Base-by-base conservation (phyloP, 2,113 vertebrate genomes). In the Drymodes brunneopygia region DNA sequence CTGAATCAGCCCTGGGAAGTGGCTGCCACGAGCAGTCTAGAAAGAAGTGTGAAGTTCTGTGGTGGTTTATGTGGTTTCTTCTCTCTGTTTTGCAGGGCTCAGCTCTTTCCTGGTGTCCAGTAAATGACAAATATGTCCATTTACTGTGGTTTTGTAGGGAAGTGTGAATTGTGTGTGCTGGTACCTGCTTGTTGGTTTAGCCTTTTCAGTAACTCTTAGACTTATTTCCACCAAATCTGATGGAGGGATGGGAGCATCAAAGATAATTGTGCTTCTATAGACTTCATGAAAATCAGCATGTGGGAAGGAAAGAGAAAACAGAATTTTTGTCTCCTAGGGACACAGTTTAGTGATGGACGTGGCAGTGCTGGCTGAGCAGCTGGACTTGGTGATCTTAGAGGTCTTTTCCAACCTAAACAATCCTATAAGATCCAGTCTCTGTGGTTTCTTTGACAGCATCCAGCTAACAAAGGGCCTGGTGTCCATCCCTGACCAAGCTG, bases 1-100 rank as follows among this genome's bases (percentile, higher is more conserved):
- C 81, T 65, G 66, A 83, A 86, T 92, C 71, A 65, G 23, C 50
- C 10, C 42, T 61, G 67, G 54, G 38, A 89, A 69, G 70, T 19
- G 54, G 16, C 70, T 90, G 33, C 27, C 85, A 47, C 42, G 40
- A 78, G 38, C 5, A 3, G 42, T 16, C 36, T 50, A 90, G 33
- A 0, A 2, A 65, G 48, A 94, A 88, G 74, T 36, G 58, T 58
- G 91, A 91, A 85, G 66, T 16, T 69, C 42, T 65, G 64, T 24
- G 17, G 81, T 89, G 81, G 70, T n/a, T 87, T 24, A 45, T 95
- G 81, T 94, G 84, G 87, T 88, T 97, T 94, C 29, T 89, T 21
- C 72, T 80, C 69, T 50, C 48, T 42, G 21, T 79, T 95, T 95
- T 88, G 62, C 91, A 93, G 38, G 50, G 21, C 50, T 93, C 90